phyloP scores from a whole-genome alignment of 2,113 vertebrate genomes.

The Esox niger region DNA sequence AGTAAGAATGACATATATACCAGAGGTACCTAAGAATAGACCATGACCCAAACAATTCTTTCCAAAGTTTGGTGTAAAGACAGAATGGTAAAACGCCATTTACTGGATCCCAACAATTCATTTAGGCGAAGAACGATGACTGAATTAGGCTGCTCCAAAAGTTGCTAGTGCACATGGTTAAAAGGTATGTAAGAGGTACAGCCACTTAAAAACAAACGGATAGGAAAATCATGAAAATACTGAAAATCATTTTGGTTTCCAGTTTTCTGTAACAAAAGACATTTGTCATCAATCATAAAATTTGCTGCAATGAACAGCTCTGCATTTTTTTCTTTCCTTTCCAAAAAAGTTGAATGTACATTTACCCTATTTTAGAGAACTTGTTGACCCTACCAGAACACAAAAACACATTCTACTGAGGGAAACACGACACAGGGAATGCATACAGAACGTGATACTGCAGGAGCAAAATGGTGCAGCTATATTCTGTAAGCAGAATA shows the following conservation, averaged over 20 bases:
- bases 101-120: background rate
- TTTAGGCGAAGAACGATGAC: background rate
- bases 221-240: background rate
- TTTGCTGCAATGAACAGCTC: conserved; percentile 52
- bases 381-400: conserved; percentile 25
- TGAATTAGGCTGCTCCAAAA: no score
- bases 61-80: background rate
- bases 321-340: no score
- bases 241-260: conserved; percentile 5
- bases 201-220: no score
- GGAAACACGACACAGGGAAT: conserved; percentile 32
- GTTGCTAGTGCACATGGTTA: no score
- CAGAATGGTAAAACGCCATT: background rate
- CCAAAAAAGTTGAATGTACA: conserved; percentile 41
- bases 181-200: no score
- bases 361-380: conserved; percentile 31
- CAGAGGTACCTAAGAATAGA: conserved; percentile 55
- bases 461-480: conserved; percentile 6
- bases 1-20: conserved; percentile 52
- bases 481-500: background rate
- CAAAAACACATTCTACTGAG: conserved; percentile 35
- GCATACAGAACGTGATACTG: background rate
- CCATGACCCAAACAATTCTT: background rate
- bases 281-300: conserved; percentile 39
- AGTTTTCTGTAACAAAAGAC: conserved; percentile 29